Conservation (phyloP, 2,113 vertebrate genomes). For the Gnathonemus longibarbis region DNA sequence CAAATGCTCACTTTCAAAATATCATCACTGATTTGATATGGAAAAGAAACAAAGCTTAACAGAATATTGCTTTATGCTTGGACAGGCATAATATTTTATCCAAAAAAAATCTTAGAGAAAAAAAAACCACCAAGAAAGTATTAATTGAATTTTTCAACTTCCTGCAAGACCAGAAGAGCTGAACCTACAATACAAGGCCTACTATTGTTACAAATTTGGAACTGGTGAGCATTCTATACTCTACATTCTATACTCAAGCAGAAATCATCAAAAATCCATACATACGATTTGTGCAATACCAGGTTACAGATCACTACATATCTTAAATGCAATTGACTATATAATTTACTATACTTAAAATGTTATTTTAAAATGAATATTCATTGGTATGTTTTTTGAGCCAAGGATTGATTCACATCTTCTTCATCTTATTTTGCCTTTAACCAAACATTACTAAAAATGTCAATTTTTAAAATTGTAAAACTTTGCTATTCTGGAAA, state of each 20-base stretch:
- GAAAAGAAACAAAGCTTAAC: background rate
- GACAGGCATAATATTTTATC: background rate
- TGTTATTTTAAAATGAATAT: background rate
- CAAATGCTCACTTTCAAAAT: background rate
- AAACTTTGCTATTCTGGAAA: background rate
- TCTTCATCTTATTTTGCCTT: background rate
- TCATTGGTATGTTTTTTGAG: background rate
- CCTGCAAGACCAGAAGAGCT: background rate
- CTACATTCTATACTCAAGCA: background rate
- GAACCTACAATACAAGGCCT: background rate
- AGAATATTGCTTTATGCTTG: background rate
- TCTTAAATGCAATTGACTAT: background rate
- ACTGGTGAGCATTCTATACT: background rate
- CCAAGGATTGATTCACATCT: background rate
- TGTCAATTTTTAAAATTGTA: background rate
- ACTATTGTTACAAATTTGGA: background rate
- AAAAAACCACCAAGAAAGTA: background rate
- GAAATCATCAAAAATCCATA: background rate
- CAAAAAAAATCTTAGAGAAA: background rate
- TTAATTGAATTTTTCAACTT: background rate
- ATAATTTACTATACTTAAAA: background rate
- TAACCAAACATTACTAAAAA: background rate
- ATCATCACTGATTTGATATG: background rate
- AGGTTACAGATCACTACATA: background rate
- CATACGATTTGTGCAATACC: background rate